Percentiles rank a stretch among this genome's conserved stretches.
Conservation (phyloP, 2,797 vertebrate genomes). For the Pseudopleuronectes americanus region DNA sequence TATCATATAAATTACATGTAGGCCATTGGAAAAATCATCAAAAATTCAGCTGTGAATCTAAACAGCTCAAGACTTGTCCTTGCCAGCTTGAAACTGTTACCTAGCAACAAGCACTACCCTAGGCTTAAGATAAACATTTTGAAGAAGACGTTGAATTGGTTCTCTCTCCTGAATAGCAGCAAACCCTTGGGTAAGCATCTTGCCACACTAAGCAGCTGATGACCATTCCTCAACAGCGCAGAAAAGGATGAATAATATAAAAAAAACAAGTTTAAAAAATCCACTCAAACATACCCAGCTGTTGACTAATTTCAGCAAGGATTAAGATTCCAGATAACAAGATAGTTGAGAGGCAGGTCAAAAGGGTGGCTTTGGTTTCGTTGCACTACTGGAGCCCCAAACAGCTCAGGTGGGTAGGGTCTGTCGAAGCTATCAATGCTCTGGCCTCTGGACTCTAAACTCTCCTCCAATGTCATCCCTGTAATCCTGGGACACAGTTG, state of each 20-base stretch:
- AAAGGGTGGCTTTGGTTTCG: constrained; percentile 20
- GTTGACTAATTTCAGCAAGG: constrained; percentile 18
- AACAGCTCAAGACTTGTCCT: constrained; percentile 67
- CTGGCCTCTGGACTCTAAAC: constrained; percentile 74
- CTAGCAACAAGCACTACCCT: constrained; percentile 82
- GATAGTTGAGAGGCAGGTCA: constrained; percentile 16
- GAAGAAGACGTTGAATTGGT: constrained; percentile 58
- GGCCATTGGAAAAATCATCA: not conserved
- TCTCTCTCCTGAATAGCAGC: constrained; percentile 44
- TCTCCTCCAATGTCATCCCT: constrained; percentile 84
- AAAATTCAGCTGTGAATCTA: constrained; percentile 27
- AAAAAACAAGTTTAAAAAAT: constrained; percentile 8
- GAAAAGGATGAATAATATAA: constrained; percentile 2
- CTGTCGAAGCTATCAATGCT: constrained; percentile 51
- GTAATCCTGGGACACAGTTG: constrained; percentile 90
- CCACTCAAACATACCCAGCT: constrained; percentile 22
- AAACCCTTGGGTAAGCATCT: constrained; percentile 49
- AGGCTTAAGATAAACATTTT: constrained; percentile 73
- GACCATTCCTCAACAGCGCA: constrained; percentile 32
- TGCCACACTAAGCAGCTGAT: constrained; percentile 36
- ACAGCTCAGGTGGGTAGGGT: constrained; percentile 43
- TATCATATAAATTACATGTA: not conserved
- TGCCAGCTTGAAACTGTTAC: constrained; percentile 78
- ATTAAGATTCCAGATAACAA: constrained; percentile 41
- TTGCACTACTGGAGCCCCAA: constrained; percentile 41